Evolutionary conservation across 2,888 invertebrate species (phyloP).

Genomic region (Electrophaes corylata): DNA sequence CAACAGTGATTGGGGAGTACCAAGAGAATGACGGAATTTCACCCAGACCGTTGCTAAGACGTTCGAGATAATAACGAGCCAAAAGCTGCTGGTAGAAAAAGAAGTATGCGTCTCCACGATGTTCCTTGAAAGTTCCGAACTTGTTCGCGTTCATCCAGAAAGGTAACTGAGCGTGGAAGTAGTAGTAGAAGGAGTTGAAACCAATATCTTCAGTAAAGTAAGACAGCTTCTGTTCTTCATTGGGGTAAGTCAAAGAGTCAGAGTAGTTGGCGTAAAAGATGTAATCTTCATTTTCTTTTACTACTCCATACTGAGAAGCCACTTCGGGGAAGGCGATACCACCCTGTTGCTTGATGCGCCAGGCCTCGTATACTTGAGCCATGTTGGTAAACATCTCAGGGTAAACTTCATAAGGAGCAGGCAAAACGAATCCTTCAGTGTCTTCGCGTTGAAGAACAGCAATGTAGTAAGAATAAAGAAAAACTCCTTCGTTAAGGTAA

Average conservation of each 20-base stretch:
- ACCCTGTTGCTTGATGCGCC: constrained; percentile 69
- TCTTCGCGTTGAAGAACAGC: constrained; percentile 85
- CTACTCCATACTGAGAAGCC: constrained; percentile 67
- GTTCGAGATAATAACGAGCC: constrained; percentile 88
- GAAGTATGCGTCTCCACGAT: constrained; percentile 87
- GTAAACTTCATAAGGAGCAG: constrained; percentile 87
- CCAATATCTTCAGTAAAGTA: constrained; percentile 90
- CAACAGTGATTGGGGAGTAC: constrained; percentile 82
- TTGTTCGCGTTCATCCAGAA: constrained; percentile 85
- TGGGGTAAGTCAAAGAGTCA: constrained; percentile 77
- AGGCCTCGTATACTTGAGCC: constrained; percentile 78
- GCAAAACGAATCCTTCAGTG: constrained; percentile 82
- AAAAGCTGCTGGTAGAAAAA: constrained; percentile 87
- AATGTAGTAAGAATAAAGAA: constrained; percentile 85
- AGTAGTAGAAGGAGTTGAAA: constrained; percentile 87
- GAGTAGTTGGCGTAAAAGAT: constrained; percentile 85
- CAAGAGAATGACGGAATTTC: constrained; percentile 85
- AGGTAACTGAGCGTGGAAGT: constrained; percentile 85
- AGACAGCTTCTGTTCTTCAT: constrained; percentile 84
- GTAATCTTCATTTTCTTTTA: constrained; percentile 66
- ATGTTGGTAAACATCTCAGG: constrained; percentile 87
- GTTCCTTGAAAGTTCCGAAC: constrained; percentile 74
- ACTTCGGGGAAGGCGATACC: constrained; percentile 58
- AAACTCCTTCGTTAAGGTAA: constrained; percentile 85
- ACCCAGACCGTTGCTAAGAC: constrained; percentile 86